Conservation (phyloP, 64 coral and sea anemone genomes). For the Montipora sp. region DNA sequence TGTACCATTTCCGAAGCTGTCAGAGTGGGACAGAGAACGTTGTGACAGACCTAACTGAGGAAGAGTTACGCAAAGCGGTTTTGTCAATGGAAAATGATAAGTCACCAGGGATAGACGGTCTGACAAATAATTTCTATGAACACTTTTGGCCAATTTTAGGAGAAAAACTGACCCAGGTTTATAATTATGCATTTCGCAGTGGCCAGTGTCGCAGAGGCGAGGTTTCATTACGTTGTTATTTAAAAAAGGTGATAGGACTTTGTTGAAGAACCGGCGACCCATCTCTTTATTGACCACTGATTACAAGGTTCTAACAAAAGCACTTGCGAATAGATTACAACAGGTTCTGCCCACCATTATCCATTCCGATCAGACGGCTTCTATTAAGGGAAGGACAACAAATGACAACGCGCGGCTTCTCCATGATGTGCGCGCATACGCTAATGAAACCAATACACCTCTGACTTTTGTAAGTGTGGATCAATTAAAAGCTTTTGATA, state of each 20-base stretch:
- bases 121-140: not conserved
- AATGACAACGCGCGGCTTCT: slow-evolving; percentile 8
- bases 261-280: slow-evolving; percentile 32
- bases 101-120: too few species aligned
- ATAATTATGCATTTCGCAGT: not conserved
- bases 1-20: too few species aligned
- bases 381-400: not conserved
- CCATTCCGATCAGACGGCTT: slow-evolving; percentile 20
- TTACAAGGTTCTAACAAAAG: slow-evolving; percentile 66
- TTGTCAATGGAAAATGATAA: not conserved
- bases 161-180: not conserved
- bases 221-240: too few species aligned
- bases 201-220: not conserved
- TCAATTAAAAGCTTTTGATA: slow-evolving; percentile 21
- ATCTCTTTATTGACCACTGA: slow-evolving; percentile 56
- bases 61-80: not conserved
- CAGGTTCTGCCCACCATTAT: not conserved
- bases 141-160: not conserved
- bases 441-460: not conserved
- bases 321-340: not conserved
- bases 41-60: not conserved
- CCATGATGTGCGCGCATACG: not conserved
- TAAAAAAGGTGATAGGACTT: not conserved
- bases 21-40: too few species aligned
- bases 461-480: not conserved